phyloP scores from a whole-genome alignment of 1,140 invertebrate species.

The Danaus plexippus region DNA sequence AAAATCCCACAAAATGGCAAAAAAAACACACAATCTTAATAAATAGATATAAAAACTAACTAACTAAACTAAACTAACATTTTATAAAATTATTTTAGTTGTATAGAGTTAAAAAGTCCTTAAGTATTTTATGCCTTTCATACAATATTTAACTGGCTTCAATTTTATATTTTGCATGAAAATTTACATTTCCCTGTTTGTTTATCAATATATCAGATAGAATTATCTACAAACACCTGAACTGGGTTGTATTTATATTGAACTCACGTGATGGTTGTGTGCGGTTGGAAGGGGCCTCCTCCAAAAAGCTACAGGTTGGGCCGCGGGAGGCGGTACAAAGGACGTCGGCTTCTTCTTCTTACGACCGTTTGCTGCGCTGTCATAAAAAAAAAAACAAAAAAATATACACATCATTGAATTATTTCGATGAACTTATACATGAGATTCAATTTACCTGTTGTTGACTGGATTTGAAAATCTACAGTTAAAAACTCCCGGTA shows the following conservation, averaged over 20 bases:
- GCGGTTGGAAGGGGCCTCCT: slow-evolving; percentile 78
- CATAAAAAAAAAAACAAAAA: slow-evolving; percentile 3
- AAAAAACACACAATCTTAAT: too few species aligned
- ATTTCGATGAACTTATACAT: background rate
- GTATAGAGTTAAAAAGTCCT: too few species aligned
- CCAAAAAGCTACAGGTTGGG: slow-evolving; percentile 80
- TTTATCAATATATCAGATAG: too few species aligned
- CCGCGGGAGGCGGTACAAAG: slow-evolving; percentile 76
- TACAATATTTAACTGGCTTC: too few species aligned
- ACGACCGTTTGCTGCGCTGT: slow-evolving; percentile 74
- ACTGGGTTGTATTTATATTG: background rate
- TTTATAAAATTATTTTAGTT: too few species aligned
- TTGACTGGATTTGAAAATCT: slow-evolving; percentile 82
- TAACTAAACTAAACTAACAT: too few species aligned
- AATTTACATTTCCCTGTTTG: too few species aligned
- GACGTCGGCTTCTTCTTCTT: slow-evolving; percentile 93
- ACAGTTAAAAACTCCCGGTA: slow-evolving; percentile 91
- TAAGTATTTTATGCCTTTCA: too few species aligned
- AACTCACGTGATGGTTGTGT: slow-evolving; percentile 53
- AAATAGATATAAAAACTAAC: too few species aligned
- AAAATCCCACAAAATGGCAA: too few species aligned
- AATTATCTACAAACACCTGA: too few species aligned
- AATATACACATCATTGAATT: slow-evolving; percentile 1
- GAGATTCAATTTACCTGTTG: slow-evolving; percentile 41
- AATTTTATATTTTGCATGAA: too few species aligned